phyloP scores from a whole-genome alignment of 2,797 vertebrate genomes.

The Arrhamphus sclerolepis region DNA sequence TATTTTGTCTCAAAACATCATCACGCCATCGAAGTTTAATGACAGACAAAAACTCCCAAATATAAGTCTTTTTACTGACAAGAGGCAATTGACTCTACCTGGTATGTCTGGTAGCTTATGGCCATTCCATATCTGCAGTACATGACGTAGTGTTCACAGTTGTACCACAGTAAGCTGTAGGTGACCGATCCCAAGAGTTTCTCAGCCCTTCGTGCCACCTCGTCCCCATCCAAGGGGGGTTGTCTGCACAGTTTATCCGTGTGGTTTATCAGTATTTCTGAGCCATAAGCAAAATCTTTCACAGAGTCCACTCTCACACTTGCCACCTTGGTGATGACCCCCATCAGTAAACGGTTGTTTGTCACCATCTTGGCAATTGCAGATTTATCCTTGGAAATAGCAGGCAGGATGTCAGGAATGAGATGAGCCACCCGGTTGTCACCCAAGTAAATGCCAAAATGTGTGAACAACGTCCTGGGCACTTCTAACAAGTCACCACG shows the following conservation, averaged over 20 bases:
- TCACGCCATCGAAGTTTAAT: too few relatives aligned
- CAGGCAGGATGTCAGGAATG: constrained; percentile 94
- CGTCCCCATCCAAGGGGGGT: constrained; percentile 84
- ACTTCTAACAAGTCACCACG: constrained; percentile 93
- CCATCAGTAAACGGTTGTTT: constrained; percentile 90
- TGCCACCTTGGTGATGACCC: constrained; percentile 87
- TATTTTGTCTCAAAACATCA: too few relatives aligned
- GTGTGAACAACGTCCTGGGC: constrained; percentile 91
- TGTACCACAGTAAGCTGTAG: constrained; percentile 97
- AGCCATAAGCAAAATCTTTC: constrained; percentile 92
- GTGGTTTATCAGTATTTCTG: constrained; percentile 88
- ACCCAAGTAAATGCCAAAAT: constrained; percentile 97
- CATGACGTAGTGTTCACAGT: constrained; percentile 98
- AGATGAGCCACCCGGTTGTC: constrained; percentile 92
- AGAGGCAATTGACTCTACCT: constrained; percentile 80
- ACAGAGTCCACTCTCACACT: constrained; percentile 92
- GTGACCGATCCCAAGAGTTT: constrained; percentile 85
- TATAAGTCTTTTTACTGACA: too few relatives aligned
- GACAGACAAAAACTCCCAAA: too few relatives aligned
- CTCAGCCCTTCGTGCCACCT: constrained; percentile 89
- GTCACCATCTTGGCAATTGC: constrained; percentile 87
- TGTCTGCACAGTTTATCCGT: constrained; percentile 86
- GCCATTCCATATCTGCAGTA: constrained; percentile 92
- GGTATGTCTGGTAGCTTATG: constrained; percentile 93
- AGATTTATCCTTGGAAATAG: constrained; percentile 76